phyloP scores from a whole-genome alignment of 2,888 invertebrate species.

The Syrista parreyssii region DNA sequence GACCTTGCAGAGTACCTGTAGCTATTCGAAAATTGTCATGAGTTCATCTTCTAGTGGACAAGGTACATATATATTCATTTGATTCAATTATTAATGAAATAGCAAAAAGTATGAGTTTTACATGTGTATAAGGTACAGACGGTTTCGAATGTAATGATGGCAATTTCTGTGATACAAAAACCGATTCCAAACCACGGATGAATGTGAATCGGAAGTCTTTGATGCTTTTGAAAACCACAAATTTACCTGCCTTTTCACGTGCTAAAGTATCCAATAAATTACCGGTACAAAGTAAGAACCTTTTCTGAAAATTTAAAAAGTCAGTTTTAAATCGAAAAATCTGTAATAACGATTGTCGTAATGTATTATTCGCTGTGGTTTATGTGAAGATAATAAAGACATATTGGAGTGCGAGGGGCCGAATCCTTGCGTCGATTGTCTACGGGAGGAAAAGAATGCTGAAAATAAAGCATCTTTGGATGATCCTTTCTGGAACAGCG shows the following conservation, averaged over 20 bases:
- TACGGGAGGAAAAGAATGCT: background rate
- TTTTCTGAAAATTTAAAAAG: background rate
- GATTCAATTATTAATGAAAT: background rate
- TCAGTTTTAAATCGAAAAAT: background rate
- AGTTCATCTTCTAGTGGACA: background rate
- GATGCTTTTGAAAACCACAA: background rate
- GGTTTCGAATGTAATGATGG: background rate
- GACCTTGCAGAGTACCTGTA: background rate
- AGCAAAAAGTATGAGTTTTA: background rate
- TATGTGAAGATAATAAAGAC: background rate
- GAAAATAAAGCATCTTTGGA: background rate
- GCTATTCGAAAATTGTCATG: background rate
- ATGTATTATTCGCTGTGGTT: background rate
- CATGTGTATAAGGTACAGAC: background rate
- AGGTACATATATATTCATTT: background rate
- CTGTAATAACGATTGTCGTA: background rate
- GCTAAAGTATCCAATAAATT: background rate
- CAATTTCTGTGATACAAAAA: background rate
- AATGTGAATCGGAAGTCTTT: background rate
- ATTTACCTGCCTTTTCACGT: background rate
- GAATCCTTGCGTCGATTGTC: background rate
- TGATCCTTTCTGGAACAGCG: background rate
- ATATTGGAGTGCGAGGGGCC: background rate
- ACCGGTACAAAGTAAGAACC: background rate
- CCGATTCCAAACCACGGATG: background rate